Conservation (phyloP, 2,113 vertebrate genomes). For the Poecilia latipinna region DNA sequence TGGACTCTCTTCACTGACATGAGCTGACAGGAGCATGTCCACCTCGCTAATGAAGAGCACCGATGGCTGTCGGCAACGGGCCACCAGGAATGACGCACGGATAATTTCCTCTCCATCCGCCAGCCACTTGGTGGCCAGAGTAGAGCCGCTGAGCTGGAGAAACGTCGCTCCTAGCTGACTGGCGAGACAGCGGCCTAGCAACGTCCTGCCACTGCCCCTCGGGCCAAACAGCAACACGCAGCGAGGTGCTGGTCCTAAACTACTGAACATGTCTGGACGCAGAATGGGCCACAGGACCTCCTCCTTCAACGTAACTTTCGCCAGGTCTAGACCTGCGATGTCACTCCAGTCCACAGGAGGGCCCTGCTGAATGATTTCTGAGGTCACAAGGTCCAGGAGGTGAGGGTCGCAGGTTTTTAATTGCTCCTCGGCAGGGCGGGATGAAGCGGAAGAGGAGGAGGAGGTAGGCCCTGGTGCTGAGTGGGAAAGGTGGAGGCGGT, state of each 20-base stretch:
- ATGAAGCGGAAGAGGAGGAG: slow-evolving; percentile 84
- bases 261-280: slow-evolving; percentile 92
- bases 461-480: slow-evolving; percentile 86
- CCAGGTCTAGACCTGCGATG: slow-evolving; percentile 92
- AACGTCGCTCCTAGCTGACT: slow-evolving; percentile 94
- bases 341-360: slow-evolving; percentile 94
- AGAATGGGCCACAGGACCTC: slow-evolving; percentile 96
- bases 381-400: slow-evolving; percentile 95
- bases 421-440: slow-evolving; percentile 91
- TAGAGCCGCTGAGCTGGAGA: slow-evolving; percentile 90
- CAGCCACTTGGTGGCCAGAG: slow-evolving; percentile 93
- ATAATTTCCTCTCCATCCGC: slow-evolving; percentile 93
- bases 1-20: slow-evolving; percentile 92
- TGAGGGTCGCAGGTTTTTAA: slow-evolving; percentile 93
- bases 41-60: slow-evolving; percentile 96
- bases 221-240: slow-evolving; percentile 95
- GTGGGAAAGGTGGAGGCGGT: slow-evolving; percentile 90
- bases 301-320: slow-evolving; percentile 93
- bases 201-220: slow-evolving; percentile 92
- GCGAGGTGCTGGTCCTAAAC: slow-evolving; percentile 80
- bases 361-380: slow-evolving; percentile 92
- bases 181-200: slow-evolving; percentile 92
- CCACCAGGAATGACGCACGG: slow-evolving; percentile 92
- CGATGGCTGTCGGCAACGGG: slow-evolving; percentile 91
- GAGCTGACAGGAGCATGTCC: slow-evolving; percentile 93